A percentile compares a stretch with the other conserved stretches of the same genome.
These are phyloP conservation scores for Coreius guichenoti DNA, from an alignment of 2,797 vertebrate species.

Conservation along the genomic window DNA sequence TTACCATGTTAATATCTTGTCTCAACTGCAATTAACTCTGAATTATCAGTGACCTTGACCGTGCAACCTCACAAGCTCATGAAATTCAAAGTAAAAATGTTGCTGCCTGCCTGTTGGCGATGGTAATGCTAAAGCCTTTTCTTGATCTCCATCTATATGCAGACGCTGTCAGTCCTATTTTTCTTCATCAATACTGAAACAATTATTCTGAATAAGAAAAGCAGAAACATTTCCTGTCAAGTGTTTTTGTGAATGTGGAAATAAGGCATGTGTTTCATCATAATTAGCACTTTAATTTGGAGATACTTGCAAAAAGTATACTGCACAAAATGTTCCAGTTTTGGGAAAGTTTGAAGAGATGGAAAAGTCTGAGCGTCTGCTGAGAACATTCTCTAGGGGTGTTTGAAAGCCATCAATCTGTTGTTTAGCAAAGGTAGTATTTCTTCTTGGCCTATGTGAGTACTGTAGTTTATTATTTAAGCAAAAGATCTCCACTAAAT, in stretches of 20 bases:
- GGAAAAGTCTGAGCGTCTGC: constrained; percentile 3
- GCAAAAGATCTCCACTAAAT: constrained; percentile 10
- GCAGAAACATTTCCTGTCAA: constrained; percentile 26
- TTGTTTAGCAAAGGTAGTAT: constrained; percentile 24
- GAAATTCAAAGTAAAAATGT: constrained; percentile 51
- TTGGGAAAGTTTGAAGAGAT: constrained; percentile 11
- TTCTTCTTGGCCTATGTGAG: constrained; percentile 14
- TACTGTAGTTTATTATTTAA: constrained; percentile 22
- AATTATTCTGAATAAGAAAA: constrained; percentile 19
- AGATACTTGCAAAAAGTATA: not conserved
- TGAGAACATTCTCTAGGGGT: constrained; percentile 11
- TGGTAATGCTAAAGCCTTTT: not conserved
- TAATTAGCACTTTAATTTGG: constrained; percentile 29
- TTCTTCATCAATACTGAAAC: constrained; percentile 30
- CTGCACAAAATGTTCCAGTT: not conserved
- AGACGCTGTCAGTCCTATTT: constrained; percentile 23
- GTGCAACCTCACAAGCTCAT: constrained; percentile 45
- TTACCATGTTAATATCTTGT: constrained; percentile 49
- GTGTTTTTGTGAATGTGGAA: constrained; percentile 16
- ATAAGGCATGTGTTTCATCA: constrained; percentile 19
- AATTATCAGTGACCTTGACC: constrained; percentile 59
- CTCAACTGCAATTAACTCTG: constrained; percentile 56
- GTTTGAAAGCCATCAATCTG: constrained; percentile 22
- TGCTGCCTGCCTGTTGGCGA: constrained; percentile 12
- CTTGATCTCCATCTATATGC: constrained; percentile 8